phyloP scores from a whole-genome alignment of 2,113 vertebrate species.

The Nanger granti region DNA sequence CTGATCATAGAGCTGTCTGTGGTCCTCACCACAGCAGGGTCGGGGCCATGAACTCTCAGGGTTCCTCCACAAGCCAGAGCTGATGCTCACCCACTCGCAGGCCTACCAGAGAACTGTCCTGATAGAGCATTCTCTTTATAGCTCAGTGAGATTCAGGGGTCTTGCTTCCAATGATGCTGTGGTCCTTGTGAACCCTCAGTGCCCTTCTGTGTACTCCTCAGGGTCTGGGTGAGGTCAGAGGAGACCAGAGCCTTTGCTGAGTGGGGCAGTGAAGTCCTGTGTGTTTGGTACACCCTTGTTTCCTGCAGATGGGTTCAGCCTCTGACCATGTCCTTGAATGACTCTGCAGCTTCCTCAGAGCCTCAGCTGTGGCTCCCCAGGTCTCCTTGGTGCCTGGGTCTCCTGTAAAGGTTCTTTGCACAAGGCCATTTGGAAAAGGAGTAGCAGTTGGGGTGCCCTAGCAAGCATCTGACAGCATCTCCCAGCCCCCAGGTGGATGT shows the following conservation, averaged over 20 bases:
- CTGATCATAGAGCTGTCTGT: background rate
- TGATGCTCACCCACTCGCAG: background rate
- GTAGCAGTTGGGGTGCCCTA: background rate
- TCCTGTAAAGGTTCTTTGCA: conserved; percentile 9
- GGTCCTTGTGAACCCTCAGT: background rate
- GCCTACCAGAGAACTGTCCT: background rate
- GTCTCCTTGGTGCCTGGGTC: background rate
- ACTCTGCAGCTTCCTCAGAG: background rate
- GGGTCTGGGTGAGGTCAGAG: background rate
- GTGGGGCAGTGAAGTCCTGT: background rate
- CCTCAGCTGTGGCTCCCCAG: background rate
- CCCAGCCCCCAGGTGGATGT: background rate
- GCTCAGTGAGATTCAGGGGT: background rate
- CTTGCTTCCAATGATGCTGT: background rate
- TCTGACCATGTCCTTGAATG: background rate
- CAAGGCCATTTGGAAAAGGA: conserved; percentile 29
- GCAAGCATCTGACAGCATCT: background rate
- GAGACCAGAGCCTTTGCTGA: background rate
- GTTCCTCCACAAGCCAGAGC: accelerated
- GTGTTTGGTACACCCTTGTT: background rate
- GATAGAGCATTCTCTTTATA: background rate
- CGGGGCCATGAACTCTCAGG: background rate
- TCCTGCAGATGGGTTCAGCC: background rate
- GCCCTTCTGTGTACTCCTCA: background rate
- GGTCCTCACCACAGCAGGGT: too few species aligned